These are phyloP conservation scores for Amblyteles armatorius DNA, from an alignment of 2,888 invertebrate genomes.

Conservation along the genomic window DNA sequence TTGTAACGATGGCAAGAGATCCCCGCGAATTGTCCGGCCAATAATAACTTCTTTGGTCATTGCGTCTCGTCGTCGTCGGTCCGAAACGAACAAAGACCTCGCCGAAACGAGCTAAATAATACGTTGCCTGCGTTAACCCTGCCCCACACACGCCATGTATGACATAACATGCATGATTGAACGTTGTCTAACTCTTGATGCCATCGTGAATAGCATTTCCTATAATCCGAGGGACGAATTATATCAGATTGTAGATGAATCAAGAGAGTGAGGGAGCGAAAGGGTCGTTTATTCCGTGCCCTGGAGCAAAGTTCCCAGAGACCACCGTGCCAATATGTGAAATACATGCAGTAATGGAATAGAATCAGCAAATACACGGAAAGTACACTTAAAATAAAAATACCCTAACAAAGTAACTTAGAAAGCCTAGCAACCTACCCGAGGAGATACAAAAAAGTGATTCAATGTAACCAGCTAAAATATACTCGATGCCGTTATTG, in stretches of 20 bases:
- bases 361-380: no score
- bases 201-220: neutral
- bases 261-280: no score
- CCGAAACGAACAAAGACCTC: constrained; percentile 64
- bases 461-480: no score
- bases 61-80: constrained; percentile 36
- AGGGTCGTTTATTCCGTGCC: no score
- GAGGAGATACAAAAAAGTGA: no score
- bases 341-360: no score
- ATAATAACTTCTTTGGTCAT: constrained; percentile 62
- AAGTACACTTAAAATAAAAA: no score
- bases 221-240: neutral
- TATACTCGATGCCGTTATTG: no score
- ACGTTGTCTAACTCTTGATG: neutral
- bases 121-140: constrained; percentile 31
- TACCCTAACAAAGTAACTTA: no score
- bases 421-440: no score
- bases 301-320: no score
- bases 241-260: neutral
- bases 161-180: neutral
- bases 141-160: constrained; percentile 42
- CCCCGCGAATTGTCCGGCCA: constrained; percentile 50
- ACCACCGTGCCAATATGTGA: no score
- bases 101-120: constrained; percentile 61
- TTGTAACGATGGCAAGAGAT: constrained; percentile 41